Conservation (phyloP, 1,140 invertebrate genomes). For the Chironomus tepperi region DNA sequence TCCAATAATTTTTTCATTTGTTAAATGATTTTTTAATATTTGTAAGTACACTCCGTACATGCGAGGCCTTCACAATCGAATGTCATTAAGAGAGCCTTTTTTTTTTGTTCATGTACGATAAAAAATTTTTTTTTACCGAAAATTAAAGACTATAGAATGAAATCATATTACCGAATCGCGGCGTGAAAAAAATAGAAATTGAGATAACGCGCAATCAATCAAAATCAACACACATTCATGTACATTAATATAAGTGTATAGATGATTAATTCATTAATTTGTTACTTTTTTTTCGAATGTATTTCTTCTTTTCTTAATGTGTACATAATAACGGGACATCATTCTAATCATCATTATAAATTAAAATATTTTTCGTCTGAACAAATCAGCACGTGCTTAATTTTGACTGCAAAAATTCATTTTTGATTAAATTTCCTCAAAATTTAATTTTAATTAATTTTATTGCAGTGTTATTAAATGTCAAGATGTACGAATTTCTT, state of each 20-base stretch:
- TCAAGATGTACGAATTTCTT: too few species aligned
- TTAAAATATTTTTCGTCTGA: too few species aligned
- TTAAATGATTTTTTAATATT: constrained; percentile 7
- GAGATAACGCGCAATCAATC: not conserved
- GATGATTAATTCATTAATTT: not conserved
- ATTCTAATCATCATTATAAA: too few species aligned
- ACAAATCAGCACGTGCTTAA: too few species aligned
- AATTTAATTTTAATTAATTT: too few species aligned
- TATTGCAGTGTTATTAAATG: too few species aligned
- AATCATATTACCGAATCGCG: not conserved
- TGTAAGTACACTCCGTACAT: not conserved
- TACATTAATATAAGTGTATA: not conserved
- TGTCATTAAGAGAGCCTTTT: not conserved
- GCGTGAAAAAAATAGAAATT: not conserved
- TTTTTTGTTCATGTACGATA: not conserved
- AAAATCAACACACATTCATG: not conserved
- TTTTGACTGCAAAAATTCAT: too few species aligned
- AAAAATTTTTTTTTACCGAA: not conserved
- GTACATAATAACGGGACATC: too few species aligned
- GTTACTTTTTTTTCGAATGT: not conserved
- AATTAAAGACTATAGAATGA: too few species aligned
- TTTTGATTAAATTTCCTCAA: too few species aligned
- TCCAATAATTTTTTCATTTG: not conserved
- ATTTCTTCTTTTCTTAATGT: not conserved
- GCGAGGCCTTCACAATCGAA: not conserved